Percentiles rank a stretch among this genome's conserved stretches.
These are phyloP conservation scores for Puffinus mauretanicus DNA, from an alignment of 2,113 vertebrate species.

Conservation along the genomic window DNA sequence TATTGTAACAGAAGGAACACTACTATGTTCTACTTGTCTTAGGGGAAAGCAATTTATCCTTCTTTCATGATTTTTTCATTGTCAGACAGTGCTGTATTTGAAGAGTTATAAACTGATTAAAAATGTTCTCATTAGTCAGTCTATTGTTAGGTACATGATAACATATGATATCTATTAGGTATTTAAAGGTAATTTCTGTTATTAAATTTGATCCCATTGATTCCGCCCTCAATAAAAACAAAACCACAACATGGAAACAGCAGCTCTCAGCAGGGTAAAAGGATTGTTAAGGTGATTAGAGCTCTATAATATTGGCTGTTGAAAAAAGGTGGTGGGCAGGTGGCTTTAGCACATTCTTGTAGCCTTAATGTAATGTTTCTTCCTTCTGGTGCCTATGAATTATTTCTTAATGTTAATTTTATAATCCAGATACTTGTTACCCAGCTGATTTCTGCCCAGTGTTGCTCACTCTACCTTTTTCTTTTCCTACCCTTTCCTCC, in stretches of 20 bases:
- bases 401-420: not conserved
- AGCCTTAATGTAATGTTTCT: not conserved
- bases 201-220: not conserved
- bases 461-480: not conserved
- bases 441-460: not conserved
- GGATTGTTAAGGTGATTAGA: not conserved
- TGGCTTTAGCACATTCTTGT: not conserved
- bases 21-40: not conserved
- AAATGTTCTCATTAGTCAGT: not conserved
- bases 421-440: not conserved
- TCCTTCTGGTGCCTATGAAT: not conserved
- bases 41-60: not conserved
- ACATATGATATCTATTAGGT: not conserved
- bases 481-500: not conserved
- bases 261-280: not conserved
- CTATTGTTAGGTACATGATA: not conserved
- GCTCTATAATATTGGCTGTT: not conserved
- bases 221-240: not conserved
- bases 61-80: not conserved
- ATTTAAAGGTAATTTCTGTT: not conserved
- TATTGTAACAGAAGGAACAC: not conserved
- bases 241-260: not conserved
- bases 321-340: not conserved
- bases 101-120: not conserved
- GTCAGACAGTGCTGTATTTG: not conserved